These are phyloP conservation scores for Tetheella fluctuosa DNA, from an alignment of 2,888 invertebrate genomes.

Conservation along the genomic window DNA sequence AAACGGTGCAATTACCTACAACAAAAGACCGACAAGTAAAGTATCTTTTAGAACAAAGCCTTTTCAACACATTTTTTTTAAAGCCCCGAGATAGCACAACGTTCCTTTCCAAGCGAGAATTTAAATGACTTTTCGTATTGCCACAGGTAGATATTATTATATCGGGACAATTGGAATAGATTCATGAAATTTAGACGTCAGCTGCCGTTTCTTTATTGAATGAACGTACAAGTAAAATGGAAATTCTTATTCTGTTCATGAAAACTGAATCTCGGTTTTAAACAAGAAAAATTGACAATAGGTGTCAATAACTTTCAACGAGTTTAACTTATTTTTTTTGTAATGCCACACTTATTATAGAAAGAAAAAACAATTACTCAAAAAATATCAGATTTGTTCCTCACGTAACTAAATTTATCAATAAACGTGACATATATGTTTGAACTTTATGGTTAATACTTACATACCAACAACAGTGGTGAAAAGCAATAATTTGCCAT, in stretches of 20 bases:
- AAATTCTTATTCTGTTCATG: neutral
- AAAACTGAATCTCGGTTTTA: neutral
- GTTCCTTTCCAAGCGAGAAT: neutral
- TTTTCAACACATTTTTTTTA: slow-evolving; percentile 3
- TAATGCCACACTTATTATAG: too few species aligned
- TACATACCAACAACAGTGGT: too few species aligned
- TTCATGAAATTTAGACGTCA: slow-evolving; percentile 1
- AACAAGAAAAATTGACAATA: neutral
- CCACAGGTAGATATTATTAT: neutral
- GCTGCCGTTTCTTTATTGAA: slow-evolving; percentile 5
- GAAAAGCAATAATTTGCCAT: too few species aligned
- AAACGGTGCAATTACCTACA: neutral
- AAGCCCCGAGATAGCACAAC: neutral
- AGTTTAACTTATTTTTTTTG: too few species aligned
- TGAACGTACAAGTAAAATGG: neutral
- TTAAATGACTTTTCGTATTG: slow-evolving; percentile 4
- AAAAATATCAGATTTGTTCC: too few species aligned
- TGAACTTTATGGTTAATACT: too few species aligned
- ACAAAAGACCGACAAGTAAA: slow-evolving; percentile 8
- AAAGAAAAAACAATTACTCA: too few species aligned
- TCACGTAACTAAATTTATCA: too few species aligned
- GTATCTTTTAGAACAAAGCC: slow-evolving; percentile 12
- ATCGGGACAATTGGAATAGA: neutral
- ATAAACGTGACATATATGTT: too few species aligned
- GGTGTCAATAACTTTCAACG: too few species aligned